phyloP scores from a whole-genome alignment of 2,888 invertebrate species.

The Clivina fossor region DNA sequence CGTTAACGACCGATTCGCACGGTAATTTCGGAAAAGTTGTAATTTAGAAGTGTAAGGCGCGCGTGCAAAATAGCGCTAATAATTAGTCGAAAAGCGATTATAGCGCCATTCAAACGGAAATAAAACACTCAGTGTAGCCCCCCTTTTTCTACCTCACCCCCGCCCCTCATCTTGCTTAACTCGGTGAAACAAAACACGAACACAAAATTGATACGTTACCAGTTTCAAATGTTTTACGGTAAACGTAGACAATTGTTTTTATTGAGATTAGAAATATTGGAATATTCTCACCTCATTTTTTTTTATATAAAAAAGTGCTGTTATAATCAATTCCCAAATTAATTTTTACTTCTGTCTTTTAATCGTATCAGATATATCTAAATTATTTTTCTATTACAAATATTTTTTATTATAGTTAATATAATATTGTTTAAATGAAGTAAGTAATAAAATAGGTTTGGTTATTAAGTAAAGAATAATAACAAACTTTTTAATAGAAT shows the following conservation, averaged over 20 bases:
- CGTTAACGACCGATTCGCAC: conserved; percentile 31
- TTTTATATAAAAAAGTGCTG: conserved; percentile 3
- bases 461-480: too few species aligned
- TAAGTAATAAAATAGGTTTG: too few species aligned
- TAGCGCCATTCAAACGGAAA: conserved; percentile 18
- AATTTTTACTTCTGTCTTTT: conserved; percentile 26
- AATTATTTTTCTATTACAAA: too few species aligned
- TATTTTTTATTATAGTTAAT: too few species aligned
- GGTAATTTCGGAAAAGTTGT: conserved; percentile 33
- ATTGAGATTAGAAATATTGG: not conserved
- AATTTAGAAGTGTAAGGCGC: conserved; percentile 24
- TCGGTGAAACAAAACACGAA: too few species aligned
- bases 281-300: not conserved
- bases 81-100: conserved; percentile 30
- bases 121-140: too few species aligned
- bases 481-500: too few species aligned
- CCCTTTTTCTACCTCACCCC: too few species aligned
- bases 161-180: too few species aligned
- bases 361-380: too few species aligned
- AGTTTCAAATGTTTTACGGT: not conserved
- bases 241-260: not conserved
- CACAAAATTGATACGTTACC: conserved; percentile 24
- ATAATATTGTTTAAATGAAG: too few species aligned
- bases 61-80: conserved; percentile 23
- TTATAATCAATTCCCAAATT: conserved; percentile 6